Evolutionary conservation across 2,888 invertebrate genomes (phyloP).

Genomic region (Monopis laevigella): DNA sequence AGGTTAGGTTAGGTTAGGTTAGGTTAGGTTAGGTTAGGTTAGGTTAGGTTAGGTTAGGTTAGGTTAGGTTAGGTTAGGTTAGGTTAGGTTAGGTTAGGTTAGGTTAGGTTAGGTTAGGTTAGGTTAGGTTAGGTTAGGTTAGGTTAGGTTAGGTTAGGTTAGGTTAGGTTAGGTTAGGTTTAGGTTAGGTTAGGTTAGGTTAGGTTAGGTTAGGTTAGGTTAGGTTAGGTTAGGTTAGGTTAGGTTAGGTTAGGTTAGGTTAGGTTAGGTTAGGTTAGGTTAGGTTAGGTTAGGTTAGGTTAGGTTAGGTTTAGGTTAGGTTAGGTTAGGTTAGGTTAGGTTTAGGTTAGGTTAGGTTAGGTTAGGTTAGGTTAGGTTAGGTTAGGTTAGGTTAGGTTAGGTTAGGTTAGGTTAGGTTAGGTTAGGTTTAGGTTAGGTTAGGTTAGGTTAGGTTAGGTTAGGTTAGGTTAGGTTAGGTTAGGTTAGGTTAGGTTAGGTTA

Average conservation of each 20-base stretch:
- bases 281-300: constrained; percentile 6
- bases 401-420: constrained; percentile 22
- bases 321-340: background rate
- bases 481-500: constrained; percentile 6
- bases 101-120: constrained; percentile 18
- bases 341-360: constrained; percentile 8
- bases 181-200: constrained; percentile 14
- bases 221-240: constrained; percentile 16
- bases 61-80: constrained; percentile 14
- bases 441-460: constrained; percentile 4
- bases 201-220: constrained; percentile 17
- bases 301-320: background rate
- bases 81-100: constrained; percentile 17
- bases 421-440: constrained; percentile 18
- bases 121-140: constrained; percentile 16
- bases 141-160: constrained; percentile 15
- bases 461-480: constrained; percentile 3
- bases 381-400: constrained; percentile 23
- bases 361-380: constrained; percentile 21
- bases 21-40: constrained; percentile 11
- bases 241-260: constrained; percentile 15
- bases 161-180: background rate
- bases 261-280: constrained; percentile 15
- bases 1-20: constrained; percentile 13
- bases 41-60: constrained; percentile 13